Conservation (phyloP, 1,140 invertebrate species). For the Ladona fulva region DNA sequence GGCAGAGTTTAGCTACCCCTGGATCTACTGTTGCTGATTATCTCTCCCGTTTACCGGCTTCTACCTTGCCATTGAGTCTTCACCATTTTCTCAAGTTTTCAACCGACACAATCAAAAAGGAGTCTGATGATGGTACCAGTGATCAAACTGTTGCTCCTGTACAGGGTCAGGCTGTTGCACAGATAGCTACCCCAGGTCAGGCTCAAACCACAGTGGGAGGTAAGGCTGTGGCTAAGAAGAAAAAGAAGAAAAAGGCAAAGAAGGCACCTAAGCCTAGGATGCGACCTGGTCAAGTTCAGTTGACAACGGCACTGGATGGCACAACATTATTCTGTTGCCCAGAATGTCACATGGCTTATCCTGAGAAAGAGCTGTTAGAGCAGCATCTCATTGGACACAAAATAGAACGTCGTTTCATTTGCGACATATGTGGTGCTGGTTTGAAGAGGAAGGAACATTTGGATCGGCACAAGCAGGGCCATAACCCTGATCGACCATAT, state of each 20-base stretch:
- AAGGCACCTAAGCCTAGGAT: constrained; percentile 64
- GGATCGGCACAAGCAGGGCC: constrained; percentile 42
- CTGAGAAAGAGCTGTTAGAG: constrained; percentile 67
- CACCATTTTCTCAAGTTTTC: constrained; percentile 20
- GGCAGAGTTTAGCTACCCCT: constrained; percentile 14
- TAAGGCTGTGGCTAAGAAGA: background rate
- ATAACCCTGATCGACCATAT: constrained; percentile 44
- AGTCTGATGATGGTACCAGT: background rate
- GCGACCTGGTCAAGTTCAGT: constrained; percentile 53
- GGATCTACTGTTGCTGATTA: constrained; percentile 16
- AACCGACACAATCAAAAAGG: constrained; percentile 14
- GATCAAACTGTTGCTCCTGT: background rate
- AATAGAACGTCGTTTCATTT: constrained; percentile 54
- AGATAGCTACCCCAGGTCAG: background rate
- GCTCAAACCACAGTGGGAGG: background rate
- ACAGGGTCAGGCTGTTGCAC: background rate
- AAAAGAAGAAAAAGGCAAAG: constrained; percentile 43
- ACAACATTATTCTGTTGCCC: constrained; percentile 75
- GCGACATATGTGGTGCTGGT: constrained; percentile 44
- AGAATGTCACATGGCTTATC: constrained; percentile 78
- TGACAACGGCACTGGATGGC: constrained; percentile 72
- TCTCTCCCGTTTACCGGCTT: constrained; percentile 12
- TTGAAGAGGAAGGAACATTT: constrained; percentile 43
- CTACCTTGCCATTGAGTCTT: constrained; percentile 14
- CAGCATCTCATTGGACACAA: constrained; percentile 73